Evolutionary conservation across 2,888 invertebrate species (phyloP).

Genomic region (Phania funesta): DNA sequence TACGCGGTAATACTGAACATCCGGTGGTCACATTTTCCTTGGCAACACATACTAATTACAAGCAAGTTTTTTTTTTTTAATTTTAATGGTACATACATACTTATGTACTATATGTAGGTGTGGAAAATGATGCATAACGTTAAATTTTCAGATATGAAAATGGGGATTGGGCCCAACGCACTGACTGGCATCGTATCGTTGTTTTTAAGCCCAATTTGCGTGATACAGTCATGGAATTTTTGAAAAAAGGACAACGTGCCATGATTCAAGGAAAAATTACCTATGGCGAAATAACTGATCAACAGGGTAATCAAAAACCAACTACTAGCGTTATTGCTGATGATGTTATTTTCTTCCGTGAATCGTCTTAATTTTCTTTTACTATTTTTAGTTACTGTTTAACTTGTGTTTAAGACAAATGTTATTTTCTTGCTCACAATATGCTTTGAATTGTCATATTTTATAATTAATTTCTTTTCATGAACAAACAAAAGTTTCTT

Average conservation of each 20-base stretch:
- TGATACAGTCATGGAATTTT: slow-evolving; percentile 88
- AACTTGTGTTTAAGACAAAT: slow-evolving; percentile 2
- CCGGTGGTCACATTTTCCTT: slow-evolving; percentile 94
- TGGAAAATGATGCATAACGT: no score
- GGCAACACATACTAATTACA: slow-evolving; percentile 93
- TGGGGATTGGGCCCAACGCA: slow-evolving; percentile 90
- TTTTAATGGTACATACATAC: not conserved
- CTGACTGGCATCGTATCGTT: slow-evolving; percentile 95
- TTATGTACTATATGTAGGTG: no score
- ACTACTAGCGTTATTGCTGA: slow-evolving; percentile 93
- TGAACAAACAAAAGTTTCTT: no score
- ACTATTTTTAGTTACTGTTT: not conserved
- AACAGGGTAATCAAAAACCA: slow-evolving; percentile 85
- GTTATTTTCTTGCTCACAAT: not conserved
- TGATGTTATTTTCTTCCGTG: slow-evolving; percentile 90
- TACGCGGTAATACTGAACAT: slow-evolving; percentile 89
- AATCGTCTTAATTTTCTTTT: slow-evolving; percentile 65
- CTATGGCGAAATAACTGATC: slow-evolving; percentile 91
- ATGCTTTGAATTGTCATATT: no score
- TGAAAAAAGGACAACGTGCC: slow-evolving; percentile 93
- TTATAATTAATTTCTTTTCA: no score
- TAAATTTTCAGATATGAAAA: slow-evolving; percentile 82
- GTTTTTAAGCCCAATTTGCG: slow-evolving; percentile 92
- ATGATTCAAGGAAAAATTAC: slow-evolving; percentile 90
- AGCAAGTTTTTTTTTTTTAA: slow-evolving; percentile 77